Percentiles rank a stretch among this genome's conserved stretches.
Evolutionary conservation across 2,888 invertebrate species (phyloP).

Genomic region (Liopterus haemorrhoidalis): DNA sequence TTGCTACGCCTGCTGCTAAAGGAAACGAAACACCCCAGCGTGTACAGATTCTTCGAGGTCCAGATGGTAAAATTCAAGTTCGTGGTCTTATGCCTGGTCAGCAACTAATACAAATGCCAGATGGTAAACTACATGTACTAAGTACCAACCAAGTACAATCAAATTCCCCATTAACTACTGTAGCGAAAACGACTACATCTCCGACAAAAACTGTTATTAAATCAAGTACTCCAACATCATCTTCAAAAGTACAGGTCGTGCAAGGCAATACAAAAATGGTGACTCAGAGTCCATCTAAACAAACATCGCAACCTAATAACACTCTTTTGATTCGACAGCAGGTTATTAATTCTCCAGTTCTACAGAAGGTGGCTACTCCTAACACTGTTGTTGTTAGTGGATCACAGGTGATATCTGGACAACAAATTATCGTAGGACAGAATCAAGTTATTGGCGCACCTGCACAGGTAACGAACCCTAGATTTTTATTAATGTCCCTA

Average conservation of each 20-base stretch:
- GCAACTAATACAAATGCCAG: slow-evolving; percentile 86
- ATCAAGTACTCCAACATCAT: slow-evolving; percentile 32
- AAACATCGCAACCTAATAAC: slow-evolving; percentile 31
- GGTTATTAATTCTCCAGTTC: slow-evolving; percentile 37
- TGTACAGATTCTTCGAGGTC: slow-evolving; percentile 84
- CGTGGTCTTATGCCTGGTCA: slow-evolving; percentile 88
- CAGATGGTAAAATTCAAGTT: slow-evolving; percentile 88
- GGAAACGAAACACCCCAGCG: slow-evolving; percentile 56
- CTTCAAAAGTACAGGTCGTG: slow-evolving; percentile 6
- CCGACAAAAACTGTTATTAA: slow-evolving; percentile 37
- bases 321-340: slow-evolving; percentile 40
- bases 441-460: slow-evolving; percentile 39
- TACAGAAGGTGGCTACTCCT: slow-evolving; percentile 42
- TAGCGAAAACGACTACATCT: slow-evolving; percentile 40
- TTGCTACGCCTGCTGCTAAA: no score
- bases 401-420: slow-evolving; percentile 39
- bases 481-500: no score
- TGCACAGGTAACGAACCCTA: slow-evolving; percentile 11
- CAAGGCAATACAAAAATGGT: slow-evolving; percentile 30
- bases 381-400: slow-evolving; percentile 42
- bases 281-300: slow-evolving; percentile 37
- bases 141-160: slow-evolving; percentile 54
- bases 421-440: slow-evolving; percentile 42
- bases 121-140: slow-evolving; percentile 84
- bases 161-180: slow-evolving; percentile 45